phyloP scores from a whole-genome alignment of 2,113 vertebrate species.

The Epinephelus cyanopodus region DNA sequence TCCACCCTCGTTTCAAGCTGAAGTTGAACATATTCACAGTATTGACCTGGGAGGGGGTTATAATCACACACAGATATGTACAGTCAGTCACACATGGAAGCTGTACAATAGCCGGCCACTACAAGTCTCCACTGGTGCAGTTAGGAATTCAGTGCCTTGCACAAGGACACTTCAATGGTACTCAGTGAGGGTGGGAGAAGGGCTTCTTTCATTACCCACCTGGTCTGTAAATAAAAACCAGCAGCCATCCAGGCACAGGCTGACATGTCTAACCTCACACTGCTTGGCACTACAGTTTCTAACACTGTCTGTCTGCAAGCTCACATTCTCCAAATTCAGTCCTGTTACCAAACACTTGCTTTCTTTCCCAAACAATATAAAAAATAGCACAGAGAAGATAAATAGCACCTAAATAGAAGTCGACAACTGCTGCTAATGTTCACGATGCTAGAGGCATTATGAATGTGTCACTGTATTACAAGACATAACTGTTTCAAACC shows the following conservation, averaged over 20 bases:
- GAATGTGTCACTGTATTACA: conserved; percentile 61
- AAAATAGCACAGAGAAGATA: conserved; percentile 57
- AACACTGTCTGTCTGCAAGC: neutral
- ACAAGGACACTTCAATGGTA: conserved; percentile 37
- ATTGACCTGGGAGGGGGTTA: conserved; percentile 10
- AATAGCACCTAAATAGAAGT: conserved; percentile 75
- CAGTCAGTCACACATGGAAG: conserved; percentile 13
- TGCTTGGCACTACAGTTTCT: conserved; percentile 41
- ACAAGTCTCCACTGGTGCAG: conserved; percentile 22
- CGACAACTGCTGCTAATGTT: conserved; percentile 62
- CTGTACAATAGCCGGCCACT: neutral
- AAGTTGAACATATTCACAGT: conserved; percentile 31
- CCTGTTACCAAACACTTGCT: neutral
- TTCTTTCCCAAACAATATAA: conserved; percentile 35
- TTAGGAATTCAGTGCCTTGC: conserved; percentile 25
- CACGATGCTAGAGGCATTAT: conserved; percentile 61
- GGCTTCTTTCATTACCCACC: neutral
- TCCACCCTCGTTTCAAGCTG: neutral
- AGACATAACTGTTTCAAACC: conserved; percentile 65
- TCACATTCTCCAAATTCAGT: neutral
- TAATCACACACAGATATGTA: conserved; percentile 1
- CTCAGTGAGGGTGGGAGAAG: neutral
- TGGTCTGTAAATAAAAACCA: conserved; percentile 17
- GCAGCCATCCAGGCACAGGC: neutral
- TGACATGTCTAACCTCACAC: neutral